Percentiles rank a stretch among this genome's conserved stretches.
These are phyloP conservation scores for Zosterops lateralis DNA, from an alignment of 2,113 vertebrate species.

Conservation along the genomic window DNA sequence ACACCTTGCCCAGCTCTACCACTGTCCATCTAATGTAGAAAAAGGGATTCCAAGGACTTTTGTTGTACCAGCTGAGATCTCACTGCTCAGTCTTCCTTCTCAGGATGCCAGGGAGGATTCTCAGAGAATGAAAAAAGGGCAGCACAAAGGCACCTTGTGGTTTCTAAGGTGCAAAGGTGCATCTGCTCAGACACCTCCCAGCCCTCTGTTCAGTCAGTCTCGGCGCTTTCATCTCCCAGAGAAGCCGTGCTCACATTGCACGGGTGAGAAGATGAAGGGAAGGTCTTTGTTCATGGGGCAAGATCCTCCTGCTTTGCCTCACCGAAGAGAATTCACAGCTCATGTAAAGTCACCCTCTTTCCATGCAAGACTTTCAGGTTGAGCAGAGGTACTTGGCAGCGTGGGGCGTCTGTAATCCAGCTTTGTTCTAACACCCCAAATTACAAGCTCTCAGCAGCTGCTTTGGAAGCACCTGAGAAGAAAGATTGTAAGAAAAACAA, in stretches of 20 bases:
- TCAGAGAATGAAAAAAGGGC: not conserved
- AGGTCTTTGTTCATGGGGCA: not conserved
- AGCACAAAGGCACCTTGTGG: not conserved
- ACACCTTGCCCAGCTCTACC: not conserved
- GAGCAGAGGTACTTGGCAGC: not conserved
- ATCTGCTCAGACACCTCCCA: not conserved
- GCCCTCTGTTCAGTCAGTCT: not conserved
- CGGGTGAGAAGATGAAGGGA: not conserved
- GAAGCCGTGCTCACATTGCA: not conserved
- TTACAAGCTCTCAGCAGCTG: slow-evolving; percentile 5
- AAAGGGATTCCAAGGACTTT: accelerated
- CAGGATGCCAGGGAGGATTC: not conserved
- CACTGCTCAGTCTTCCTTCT: not conserved
- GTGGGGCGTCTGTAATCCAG: not conserved
- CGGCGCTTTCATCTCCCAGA: not conserved
- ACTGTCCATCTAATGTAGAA: not conserved
- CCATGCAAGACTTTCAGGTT: not conserved
- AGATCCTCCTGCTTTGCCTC: not conserved
- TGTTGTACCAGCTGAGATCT: not conserved
- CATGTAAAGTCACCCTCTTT: not conserved
- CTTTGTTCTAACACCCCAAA: not conserved
- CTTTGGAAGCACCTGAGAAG: slow-evolving; percentile 7
- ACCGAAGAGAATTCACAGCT: not conserved
- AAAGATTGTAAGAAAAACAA: not conserved
- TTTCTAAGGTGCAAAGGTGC: not conserved